Base-by-base conservation (phyloP, 2,797 vertebrate genomes). In the Heterohyrax brucei region DNA sequence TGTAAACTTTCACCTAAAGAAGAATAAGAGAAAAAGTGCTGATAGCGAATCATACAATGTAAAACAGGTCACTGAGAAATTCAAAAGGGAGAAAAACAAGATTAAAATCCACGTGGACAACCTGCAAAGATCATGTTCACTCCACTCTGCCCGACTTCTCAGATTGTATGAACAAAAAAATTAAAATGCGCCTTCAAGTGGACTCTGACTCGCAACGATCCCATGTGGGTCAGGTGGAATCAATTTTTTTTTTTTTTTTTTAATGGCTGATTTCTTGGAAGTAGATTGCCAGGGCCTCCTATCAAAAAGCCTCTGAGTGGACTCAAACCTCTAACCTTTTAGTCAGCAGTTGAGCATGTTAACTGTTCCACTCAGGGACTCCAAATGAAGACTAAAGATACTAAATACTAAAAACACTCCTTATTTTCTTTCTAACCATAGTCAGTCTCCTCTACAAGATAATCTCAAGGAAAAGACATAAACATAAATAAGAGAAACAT, bases 391-490 rank as follows among this genome's bases (percentile, higher is more conserved):
- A 62, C 2, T 50, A 66, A 70, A 68, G 50, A 12, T 8, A 61
- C 50, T 53, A 44, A 77, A 44, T 22, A 56, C n/a, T 72, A 50
- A 61, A 89, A 75, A 3, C 22, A 66, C 61, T 79, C 21, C 21
- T 92, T 82, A 76, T 76, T 95, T 87, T 81, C 28, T 88, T 75
- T 91, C 8, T 14, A 79, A 78, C 33, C 48, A 46, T 0, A 59
- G 46, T 59, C 24, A 78, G 90, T 18, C 12, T 39, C 26, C 73
- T 16, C 16, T 79, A 21, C 73, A 66, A 91, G 33, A 50, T 19
- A 83, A 91, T 77, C 14, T 28, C 56, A 83, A 28, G 56, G 70
- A 83, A 75, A 87, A 10, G 7, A 48, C 7, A 19, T 39, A 77
- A 70, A 48, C 50, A 78, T 85, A 85, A 62, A 76, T n/a, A 26